Evolutionary conservation across 2,888 invertebrate species (phyloP).

Genomic region (Caenorhabditis doughertyi): DNA sequence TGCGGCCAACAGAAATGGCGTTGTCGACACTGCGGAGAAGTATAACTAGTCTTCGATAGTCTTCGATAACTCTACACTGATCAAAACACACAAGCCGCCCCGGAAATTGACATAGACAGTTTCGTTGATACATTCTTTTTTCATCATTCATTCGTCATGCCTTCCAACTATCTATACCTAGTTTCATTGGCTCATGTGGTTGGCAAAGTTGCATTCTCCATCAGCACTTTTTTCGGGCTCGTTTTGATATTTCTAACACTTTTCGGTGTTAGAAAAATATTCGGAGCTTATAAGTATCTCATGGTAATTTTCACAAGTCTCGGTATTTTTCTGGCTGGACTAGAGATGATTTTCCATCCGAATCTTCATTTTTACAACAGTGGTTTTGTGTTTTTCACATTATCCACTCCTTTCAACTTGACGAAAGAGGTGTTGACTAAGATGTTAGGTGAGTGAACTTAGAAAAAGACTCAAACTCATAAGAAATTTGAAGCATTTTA

Average conservation of each 20-base stretch:
- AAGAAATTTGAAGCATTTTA: background rate
- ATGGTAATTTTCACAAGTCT: background rate
- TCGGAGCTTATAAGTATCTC: slow-evolving; percentile 15
- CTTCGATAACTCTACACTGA: background rate
- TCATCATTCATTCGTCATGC: background rate
- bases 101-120: background rate
- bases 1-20: background rate
- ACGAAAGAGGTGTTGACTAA: background rate
- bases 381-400: background rate
- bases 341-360: background rate
- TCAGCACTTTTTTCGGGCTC: background rate
- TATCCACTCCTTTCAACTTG: background rate
- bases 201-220: background rate
- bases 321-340: background rate
- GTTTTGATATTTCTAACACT: background rate
- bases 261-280: slow-evolving; percentile 7
- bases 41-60: too few species aligned
- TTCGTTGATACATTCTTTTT: background rate
- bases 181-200: background rate
- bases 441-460: background rate
- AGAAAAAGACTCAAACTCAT: too few species aligned
- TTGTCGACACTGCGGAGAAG: background rate
- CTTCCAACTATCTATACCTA: slow-evolving; percentile 1
- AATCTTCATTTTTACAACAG: slow-evolving; percentile 22
- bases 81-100: background rate